These are phyloP conservation scores for Xenopus laevis DNA, from an alignment of 2,113 vertebrate genomes.

Conservation along the genomic window DNA sequence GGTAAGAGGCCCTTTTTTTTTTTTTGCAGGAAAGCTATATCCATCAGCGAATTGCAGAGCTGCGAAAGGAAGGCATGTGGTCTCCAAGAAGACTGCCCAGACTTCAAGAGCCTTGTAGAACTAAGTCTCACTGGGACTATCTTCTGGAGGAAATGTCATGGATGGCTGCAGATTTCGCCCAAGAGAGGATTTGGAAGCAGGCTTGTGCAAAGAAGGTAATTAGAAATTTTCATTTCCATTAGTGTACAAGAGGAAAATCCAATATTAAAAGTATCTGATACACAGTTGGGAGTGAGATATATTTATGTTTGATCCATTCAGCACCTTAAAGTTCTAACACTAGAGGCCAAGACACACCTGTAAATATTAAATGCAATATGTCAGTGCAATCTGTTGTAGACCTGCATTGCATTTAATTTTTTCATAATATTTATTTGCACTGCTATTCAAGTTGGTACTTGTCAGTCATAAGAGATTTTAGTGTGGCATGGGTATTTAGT, in stretches of 20 bases:
- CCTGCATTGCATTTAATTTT: background rate
- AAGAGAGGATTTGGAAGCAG: constrained; percentile 95
- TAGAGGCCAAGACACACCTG: too few relatives aligned
- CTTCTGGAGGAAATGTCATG: constrained; percentile 97
- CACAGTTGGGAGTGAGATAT: too few relatives aligned
- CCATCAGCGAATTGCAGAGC: constrained; percentile 82
- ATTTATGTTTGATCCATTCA: too few relatives aligned
- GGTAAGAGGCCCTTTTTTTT: background rate
- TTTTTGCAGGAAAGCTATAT: constrained; percentile 69
- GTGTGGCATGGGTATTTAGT: background rate
- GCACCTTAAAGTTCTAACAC: too few relatives aligned
- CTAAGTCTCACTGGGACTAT: constrained; percentile 96
- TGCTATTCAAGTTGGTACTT: background rate
- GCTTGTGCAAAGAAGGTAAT: constrained; percentile 91
- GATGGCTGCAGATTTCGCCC: constrained; percentile 97
- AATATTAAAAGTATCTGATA: too few relatives aligned
- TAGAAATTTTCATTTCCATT: background rate
- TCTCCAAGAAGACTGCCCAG: constrained; percentile 85
- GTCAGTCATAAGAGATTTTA: background rate
- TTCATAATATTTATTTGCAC: background rate
- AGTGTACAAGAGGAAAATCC: too few relatives aligned
- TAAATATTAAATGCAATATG: too few relatives aligned
- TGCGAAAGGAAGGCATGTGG: constrained; percentile 93
- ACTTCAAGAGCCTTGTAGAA: constrained; percentile 83
- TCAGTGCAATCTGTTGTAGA: too few relatives aligned